These are phyloP conservation scores for Dasyprocta punctata DNA, from an alignment of 2,113 vertebrate genomes.

Conservation along the genomic window DNA sequence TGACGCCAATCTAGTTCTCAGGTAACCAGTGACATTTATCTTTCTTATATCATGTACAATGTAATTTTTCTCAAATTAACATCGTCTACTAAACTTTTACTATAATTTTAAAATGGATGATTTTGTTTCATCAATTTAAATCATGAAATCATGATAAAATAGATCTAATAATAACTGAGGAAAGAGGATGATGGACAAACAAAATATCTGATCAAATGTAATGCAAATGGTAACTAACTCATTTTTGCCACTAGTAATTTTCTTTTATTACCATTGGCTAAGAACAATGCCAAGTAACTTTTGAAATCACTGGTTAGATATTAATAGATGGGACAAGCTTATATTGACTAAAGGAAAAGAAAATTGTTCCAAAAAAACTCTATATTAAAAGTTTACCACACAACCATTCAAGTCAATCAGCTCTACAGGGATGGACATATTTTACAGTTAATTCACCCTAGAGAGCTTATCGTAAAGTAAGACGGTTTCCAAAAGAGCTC, in stretches of 20 bases:
- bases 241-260: background rate
- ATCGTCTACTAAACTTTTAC: background rate
- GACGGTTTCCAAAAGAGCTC: background rate
- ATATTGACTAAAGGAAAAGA: constrained; percentile 9
- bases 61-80: background rate
- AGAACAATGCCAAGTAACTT: background rate
- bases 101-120: background rate
- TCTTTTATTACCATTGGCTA: background rate
- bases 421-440: background rate
- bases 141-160: background rate
- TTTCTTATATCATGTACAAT: background rate
- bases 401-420: background rate
- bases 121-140: background rate
- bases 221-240: background rate
- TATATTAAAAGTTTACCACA: background rate
- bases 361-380: background rate
- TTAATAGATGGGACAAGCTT: background rate
- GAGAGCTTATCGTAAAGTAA: background rate
- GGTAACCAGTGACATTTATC: background rate
- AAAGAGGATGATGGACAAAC: background rate
- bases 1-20: background rate
- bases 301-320: background rate
- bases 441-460: background rate
- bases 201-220: background rate
- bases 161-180: background rate